Percentiles rank a stretch among this genome's conserved stretches.
Conservation (phyloP, 2,797 vertebrate genomes). For the Gobio occitaniae region DNA sequence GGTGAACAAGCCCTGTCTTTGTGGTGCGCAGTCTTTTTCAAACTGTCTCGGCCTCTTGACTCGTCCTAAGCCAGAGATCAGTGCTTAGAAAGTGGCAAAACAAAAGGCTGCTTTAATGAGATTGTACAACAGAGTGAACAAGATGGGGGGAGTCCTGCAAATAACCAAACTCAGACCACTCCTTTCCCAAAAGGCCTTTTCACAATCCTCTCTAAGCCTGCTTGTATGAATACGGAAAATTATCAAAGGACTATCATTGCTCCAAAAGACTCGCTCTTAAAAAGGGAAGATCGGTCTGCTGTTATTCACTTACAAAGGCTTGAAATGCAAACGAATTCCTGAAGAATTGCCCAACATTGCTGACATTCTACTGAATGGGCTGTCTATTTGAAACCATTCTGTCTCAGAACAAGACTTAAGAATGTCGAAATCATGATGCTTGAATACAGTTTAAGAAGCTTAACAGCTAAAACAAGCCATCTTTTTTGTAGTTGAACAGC, state of each 20-base stretch:
- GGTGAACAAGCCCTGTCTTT: constrained; percentile 82
- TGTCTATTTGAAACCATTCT: constrained; percentile 39
- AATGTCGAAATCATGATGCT: constrained; percentile 11
- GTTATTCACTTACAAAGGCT: constrained; percentile 68
- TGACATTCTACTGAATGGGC: constrained; percentile 60
- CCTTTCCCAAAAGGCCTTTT: constrained; percentile 84
- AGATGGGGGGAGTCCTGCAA: constrained; percentile 68
- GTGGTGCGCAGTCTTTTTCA: constrained; percentile 82
- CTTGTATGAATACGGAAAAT: constrained; percentile 73
- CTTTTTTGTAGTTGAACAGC: constrained; percentile 14
- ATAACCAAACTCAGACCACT: constrained; percentile 73
- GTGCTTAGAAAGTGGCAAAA: constrained; percentile 86
- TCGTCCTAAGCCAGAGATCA: constrained; percentile 87
- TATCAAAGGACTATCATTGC: constrained; percentile 77
- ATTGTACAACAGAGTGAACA: constrained; percentile 83
- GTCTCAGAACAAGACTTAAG: constrained; percentile 30
- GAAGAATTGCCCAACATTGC: constrained; percentile 60
- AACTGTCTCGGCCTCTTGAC: constrained; percentile 86
- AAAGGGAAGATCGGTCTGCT: constrained; percentile 70
- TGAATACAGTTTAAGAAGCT: constrained; percentile 32
- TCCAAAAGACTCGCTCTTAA: constrained; percentile 76
- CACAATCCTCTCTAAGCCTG: constrained; percentile 78
- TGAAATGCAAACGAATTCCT: constrained; percentile 65
- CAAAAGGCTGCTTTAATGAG: constrained; percentile 86
- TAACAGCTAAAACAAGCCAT: constrained; percentile 19